Evolutionary conservation across 1,140 invertebrate species (phyloP).

Genomic region (Battus philenor): DNA sequence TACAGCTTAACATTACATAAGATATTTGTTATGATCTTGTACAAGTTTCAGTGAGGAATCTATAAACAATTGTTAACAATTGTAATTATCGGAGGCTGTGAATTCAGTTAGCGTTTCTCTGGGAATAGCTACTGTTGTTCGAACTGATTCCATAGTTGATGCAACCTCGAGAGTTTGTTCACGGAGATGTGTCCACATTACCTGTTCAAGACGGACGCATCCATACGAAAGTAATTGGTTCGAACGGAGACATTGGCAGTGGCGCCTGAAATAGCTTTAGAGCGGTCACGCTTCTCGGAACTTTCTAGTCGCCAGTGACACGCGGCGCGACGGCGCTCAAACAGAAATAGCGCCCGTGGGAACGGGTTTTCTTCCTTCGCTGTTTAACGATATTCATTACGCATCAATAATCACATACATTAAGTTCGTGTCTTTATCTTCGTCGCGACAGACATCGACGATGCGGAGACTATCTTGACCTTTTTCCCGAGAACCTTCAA

Average conservation of each 20-base stretch:
- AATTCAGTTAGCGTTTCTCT: not conserved
- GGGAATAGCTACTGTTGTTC: not conserved
- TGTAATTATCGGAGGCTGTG: not conserved
- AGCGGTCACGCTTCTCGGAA: slow-evolving; percentile 12
- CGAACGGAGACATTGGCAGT: slow-evolving; percentile 16
- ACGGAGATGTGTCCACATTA: not conserved
- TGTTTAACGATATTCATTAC: too few relatives aligned
- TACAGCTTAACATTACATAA: too few relatives aligned
- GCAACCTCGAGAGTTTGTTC: not conserved
- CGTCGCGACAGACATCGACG: too few relatives aligned
- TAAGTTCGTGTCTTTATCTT: too few relatives aligned
- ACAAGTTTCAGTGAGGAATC: too few relatives aligned
- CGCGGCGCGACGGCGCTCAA: slow-evolving; percentile 7
- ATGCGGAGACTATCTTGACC: too few relatives aligned
- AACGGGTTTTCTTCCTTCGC: not conserved
- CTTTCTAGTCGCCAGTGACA: slow-evolving; percentile 4
- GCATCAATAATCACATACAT: too few relatives aligned
- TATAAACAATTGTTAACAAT: too few relatives aligned
- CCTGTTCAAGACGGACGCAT: not conserved
- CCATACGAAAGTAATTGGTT: slow-evolving; percentile 2
- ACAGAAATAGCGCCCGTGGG: slow-evolving; percentile 8
- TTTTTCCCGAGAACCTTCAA: too few relatives aligned
- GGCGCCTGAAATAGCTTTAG: slow-evolving; percentile 15
- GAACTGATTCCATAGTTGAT: not conserved
- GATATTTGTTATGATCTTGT: too few relatives aligned